phyloP scores from a whole-genome alignment of 2,888 invertebrate genomes.

The Epinotia bilunana region DNA sequence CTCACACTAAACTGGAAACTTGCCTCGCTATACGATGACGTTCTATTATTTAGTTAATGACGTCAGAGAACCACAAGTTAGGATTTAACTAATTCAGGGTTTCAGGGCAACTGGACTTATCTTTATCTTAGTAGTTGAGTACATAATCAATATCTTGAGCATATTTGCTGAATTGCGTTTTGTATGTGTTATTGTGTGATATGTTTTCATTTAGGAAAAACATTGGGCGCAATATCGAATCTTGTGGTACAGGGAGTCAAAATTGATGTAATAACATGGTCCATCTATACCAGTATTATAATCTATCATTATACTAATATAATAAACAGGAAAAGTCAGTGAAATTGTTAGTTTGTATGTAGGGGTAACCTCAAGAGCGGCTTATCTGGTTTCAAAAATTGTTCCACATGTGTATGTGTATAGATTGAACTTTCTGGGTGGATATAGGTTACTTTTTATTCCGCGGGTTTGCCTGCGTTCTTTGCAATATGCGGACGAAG shows the following conservation, averaged over 20 bases:
- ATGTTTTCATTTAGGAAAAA: conserved; percentile 13
- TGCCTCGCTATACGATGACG: conserved; percentile 5
- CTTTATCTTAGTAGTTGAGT: conserved; percentile 17
- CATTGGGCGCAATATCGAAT: background rate
- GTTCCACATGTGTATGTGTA: too few species aligned
- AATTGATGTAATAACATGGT: too few species aligned
- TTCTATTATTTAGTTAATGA: background rate
- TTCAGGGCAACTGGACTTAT: conserved; percentile 34
- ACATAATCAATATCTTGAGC: conserved; percentile 26
- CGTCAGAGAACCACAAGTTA: conserved; percentile 18
- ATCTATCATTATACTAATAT: too few species aligned
- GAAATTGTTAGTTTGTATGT: too few species aligned
- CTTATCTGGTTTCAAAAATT: too few species aligned
- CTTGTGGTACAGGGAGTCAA: conserved; percentile 1
- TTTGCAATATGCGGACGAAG: too few species aligned
- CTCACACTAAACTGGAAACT: background rate
- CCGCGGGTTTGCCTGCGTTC: too few species aligned
- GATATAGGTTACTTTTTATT: too few species aligned
- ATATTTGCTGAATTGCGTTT: conserved; percentile 35
- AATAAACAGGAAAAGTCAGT: too few species aligned
- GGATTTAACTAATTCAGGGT: conserved; percentile 36
- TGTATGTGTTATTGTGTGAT: conserved; percentile 9
- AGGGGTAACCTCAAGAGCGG: too few species aligned
- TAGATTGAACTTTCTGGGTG: too few species aligned
- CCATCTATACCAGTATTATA: too few species aligned